Conservation (phyloP, 2,888 invertebrate genomes). For the Patella pellucida region DNA sequence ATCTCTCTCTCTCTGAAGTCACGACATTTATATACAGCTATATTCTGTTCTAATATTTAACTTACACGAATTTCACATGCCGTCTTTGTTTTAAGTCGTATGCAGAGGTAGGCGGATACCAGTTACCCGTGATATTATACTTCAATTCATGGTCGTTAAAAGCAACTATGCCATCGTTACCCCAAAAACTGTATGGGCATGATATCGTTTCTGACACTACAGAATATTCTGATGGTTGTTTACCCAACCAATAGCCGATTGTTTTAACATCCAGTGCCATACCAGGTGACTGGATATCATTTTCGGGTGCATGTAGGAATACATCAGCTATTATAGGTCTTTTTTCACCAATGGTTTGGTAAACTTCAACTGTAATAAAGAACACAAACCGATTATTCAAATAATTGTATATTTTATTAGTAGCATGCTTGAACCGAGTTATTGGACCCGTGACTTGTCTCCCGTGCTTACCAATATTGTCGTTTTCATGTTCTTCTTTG, state of each 20-base stretch:
- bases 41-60: not conserved
- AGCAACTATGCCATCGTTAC: not conserved
- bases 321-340: not conserved
- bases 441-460: no score
- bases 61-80: not conserved
- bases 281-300: not conserved
- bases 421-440: no score
- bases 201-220: not conserved
- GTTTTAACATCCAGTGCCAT: not conserved
- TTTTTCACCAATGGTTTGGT: not conserved
- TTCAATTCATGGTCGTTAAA: not conserved
- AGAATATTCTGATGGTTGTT: not conserved
- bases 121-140: not conserved
- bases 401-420: no score
- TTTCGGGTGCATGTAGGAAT: not conserved
- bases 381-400: not conserved
- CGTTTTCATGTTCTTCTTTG: no score
- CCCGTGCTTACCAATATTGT: no score
- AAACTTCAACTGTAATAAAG: not conserved
- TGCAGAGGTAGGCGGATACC: conserved; percentile 2
- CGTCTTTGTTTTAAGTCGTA: not conserved
- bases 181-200: not conserved
- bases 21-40: no score
- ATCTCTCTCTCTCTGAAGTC: no score
- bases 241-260: not conserved